Evolutionary conservation across 1,140 invertebrate genomes (phyloP), one percentile per base, ranked within the genome.

Genomic region (Reticulitermes speratus): DNA sequence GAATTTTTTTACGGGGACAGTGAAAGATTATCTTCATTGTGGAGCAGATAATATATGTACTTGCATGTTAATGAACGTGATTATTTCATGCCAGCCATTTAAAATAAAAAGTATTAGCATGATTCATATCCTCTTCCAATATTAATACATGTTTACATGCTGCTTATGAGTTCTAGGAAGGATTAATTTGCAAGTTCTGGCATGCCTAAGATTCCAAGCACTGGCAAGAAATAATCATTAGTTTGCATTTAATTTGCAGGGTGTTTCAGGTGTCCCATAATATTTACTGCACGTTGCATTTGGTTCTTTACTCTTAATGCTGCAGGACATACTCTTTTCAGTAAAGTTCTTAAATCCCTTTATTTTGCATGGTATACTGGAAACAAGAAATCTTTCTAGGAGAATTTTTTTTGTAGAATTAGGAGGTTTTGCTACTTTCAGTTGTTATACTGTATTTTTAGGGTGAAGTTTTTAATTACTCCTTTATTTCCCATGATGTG

Each of bases 301-400:
- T 14, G n/a, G n/a, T 75, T 75, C 44, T 84, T 48, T 83, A 44
- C 83, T 84, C 59, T 84, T 84, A 84, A 45, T 84, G 83, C 83
- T 84, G 45, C 83, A 84, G 83, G 83, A 86, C 55, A 86, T 52
- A n/a, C 32, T 82, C 45, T 86, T n/a, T 86, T 55, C 85, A 83
- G 81, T 86, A 83, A n/a, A 86, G 30, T 83, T 59, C 32, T 21
- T 83, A 19, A 52, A 11, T 38, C 59, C 38, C n/a, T 75, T 75
- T 44, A n/a, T 86, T 83, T 52, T 83, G 85, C 81, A 86, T 86
- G 85, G 81, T 82, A n/a, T 86, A 82, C 55, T 86, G 75, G 48
- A 86, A 75, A 48, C n/a, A 75, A 85, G n/a, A 81, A 85, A 44
- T 85, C 69, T 44, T 85, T 82, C 65, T 75, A 85, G 48, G 83